These are phyloP conservation scores for Smittia sp. DNA, from an alignment of 2,888 invertebrate species.

Conservation along the genomic window DNA sequence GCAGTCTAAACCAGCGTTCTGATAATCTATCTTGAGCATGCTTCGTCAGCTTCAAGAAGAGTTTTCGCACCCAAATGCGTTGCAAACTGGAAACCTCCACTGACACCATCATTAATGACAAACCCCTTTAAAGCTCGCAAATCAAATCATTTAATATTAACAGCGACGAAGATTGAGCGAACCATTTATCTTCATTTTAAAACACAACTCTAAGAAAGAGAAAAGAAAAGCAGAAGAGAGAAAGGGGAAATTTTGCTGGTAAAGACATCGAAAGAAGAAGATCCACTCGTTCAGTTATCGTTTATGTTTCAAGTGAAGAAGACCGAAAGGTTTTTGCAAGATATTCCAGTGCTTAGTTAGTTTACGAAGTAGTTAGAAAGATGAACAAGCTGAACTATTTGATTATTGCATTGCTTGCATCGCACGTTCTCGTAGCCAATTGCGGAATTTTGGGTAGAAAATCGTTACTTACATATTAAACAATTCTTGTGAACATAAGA, in stretches of 20 bases:
- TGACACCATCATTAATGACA: too few species aligned
- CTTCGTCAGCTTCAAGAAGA: too few species aligned
- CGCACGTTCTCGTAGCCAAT: slow-evolving; percentile 9
- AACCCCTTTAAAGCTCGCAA: too few species aligned
- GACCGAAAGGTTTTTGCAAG: slow-evolving; percentile 12
- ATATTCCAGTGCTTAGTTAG: neutral
- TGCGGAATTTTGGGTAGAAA: slow-evolving; percentile 33
- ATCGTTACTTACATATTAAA: neutral
- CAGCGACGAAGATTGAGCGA: too few species aligned
- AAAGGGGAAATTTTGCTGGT: neutral
- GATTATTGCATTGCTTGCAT: neutral
- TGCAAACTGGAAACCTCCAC: too few species aligned
- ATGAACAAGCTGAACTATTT: slow-evolving; percentile 28
- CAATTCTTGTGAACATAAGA: neutral
- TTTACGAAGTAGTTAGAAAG: neutral
- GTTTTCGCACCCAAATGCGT: too few species aligned
- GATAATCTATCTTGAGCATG: too few species aligned
- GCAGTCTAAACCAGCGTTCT: too few species aligned
- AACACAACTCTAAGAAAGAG: neutral
- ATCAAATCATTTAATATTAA: too few species aligned
- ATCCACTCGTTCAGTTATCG: slow-evolving; percentile 28
- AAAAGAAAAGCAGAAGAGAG: slow-evolving; percentile 5
- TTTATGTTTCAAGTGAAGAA: neutral
- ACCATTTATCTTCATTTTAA: neutral
- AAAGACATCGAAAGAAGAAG: neutral